These are phyloP conservation scores for Seira ritae DNA, from an alignment of 2,888 invertebrate species.

Conservation along the genomic window DNA sequence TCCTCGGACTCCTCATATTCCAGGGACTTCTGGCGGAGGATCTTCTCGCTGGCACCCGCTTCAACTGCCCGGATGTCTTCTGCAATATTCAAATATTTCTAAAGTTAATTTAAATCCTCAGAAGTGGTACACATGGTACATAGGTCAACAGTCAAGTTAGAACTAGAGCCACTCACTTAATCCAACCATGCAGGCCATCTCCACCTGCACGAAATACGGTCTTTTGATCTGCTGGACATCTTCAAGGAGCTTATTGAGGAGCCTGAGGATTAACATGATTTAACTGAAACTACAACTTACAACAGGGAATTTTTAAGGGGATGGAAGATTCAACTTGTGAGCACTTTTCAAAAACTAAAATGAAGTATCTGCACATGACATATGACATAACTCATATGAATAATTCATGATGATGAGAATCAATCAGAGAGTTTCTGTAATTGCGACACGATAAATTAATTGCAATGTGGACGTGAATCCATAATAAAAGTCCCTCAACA, in stretches of 20 bases:
- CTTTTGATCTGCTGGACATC: conserved; percentile 87
- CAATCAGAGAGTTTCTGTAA: neutral
- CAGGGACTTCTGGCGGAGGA: conserved; percentile 26
- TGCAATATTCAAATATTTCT: conserved; percentile 36
- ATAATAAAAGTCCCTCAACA: neutral
- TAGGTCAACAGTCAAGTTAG: neutral
- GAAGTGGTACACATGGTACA: neutral
- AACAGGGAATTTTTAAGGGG: neutral
- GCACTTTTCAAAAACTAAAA: neutral
- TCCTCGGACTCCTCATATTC: conserved; percentile 42
- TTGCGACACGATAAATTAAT: neutral
- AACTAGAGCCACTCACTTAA: no score
- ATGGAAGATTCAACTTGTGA: neutral
- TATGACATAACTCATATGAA: neutral
- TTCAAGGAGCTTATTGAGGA: conserved; percentile 44
- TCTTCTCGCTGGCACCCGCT: conserved; percentile 30
- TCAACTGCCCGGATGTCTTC: conserved; percentile 61
- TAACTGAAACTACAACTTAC: neutral
- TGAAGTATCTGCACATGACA: neutral
- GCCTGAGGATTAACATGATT: conserved; percentile 40
- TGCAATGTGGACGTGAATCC: neutral
- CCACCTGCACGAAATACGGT: conserved; percentile 95
- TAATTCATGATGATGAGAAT: neutral
- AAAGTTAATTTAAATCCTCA: neutral
- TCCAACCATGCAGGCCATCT: conserved; percentile 98